Conservation (phyloP, 2,113 vertebrate species). For the Empidonax traillii region DNA sequence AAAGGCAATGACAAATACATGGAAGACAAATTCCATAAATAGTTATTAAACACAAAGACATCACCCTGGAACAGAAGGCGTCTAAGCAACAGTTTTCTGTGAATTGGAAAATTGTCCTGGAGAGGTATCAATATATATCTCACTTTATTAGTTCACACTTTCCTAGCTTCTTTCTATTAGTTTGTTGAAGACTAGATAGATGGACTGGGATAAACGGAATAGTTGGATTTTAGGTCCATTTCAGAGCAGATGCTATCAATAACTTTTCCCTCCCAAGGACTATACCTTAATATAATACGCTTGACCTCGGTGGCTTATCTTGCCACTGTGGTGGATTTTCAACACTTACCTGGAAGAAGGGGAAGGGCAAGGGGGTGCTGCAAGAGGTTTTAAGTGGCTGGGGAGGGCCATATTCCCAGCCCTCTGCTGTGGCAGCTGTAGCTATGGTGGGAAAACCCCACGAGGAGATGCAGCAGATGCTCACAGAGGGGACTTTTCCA, state of each 20-base stretch:
- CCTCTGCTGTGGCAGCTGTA: not conserved
- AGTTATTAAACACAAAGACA: not conserved
- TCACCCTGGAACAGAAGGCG: not conserved
- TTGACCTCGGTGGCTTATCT: not conserved
- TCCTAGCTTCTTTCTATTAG: not conserved
- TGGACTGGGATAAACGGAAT: not conserved
- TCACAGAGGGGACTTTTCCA: not conserved
- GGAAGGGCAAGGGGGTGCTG: accelerated
- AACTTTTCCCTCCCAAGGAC: not conserved
- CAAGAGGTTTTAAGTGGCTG: not conserved
- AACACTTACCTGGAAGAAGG: not conserved
- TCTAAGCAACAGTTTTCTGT: not conserved
- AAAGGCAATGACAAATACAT: not conserved
- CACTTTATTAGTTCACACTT: not conserved
- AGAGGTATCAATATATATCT: not conserved
- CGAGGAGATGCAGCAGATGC: not conserved
- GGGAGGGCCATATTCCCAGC: not conserved
- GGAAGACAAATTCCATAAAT: not conserved
- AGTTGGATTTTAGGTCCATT: not conserved
- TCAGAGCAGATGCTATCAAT: not conserved
- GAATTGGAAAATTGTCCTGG: not conserved
- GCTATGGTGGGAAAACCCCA: not conserved
- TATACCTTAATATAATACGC: not conserved
- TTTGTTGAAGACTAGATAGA: not conserved
- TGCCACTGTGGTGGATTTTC: not conserved